Base-by-base conservation (phyloP, 92 coral and sea anemone species). In the Isaurus tuberculatus region DNA sequence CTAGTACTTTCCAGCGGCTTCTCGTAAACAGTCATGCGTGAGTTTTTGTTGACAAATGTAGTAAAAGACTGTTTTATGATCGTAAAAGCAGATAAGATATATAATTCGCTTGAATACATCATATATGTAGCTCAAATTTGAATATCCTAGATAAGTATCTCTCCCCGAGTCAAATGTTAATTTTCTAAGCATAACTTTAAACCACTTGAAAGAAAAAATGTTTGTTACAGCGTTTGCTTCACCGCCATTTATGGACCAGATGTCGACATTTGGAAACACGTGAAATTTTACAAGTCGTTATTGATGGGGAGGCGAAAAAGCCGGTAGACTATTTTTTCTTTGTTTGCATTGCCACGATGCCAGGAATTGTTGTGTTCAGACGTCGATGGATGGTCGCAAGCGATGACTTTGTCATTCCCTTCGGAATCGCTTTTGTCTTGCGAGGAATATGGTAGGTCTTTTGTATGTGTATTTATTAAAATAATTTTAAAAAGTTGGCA, bases 301-400 rank as follows among this genome's bases (percentile, higher is more conserved):
- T 34, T 37, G 36, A 3, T 19, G 11, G 14, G 75, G 31, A 25
- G 43, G 13, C 78, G 78, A 44, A 72, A 8, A 53, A 53, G 40
- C 46, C 82, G 34, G 48, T n/a, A 5, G 33, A 70, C 64, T 9
- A 7, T 31, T 43, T 71, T 83, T 32, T 29, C 48, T 51, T 74
- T 60, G 42, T 65, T 69, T 64, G 71, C 19, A 63, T 29, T 63
- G 23, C 30, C 14, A 40, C 79, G 27, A 95, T 96, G 99, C 99
- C 99, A 57, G 99, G 99, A 44, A 96, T 96, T 79, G 94, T 96
- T 22, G 99, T 96, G 11, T 96, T 96, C 85, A 88, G 90, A 61
- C 88, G 99, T 32, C 92, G 99, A 61, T 96, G 99, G 99, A 94
- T 96, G 90, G 97, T 94, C 28, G 99, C 97, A 22, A 96, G 99